Evolutionary conservation across 2,113 vertebrate genomes (phyloP).

Genomic region (Aphelocoma coerulescens): DNA sequence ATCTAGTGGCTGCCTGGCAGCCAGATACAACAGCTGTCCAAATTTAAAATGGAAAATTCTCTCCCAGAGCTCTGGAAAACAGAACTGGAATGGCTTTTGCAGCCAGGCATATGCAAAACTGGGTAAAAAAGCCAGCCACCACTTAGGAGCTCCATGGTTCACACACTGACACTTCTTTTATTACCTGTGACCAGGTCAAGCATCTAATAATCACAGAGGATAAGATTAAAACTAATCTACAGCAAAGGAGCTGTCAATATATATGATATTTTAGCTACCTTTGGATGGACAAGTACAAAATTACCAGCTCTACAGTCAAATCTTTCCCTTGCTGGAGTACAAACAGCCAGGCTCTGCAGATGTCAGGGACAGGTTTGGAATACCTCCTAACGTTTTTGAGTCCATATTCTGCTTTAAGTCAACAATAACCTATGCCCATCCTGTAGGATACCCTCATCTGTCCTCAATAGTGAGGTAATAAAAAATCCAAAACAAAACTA

Average conservation of each 20-base stretch:
- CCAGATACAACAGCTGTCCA: not conserved
- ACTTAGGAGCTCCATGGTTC: not conserved
- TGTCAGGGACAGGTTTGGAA: not conserved
- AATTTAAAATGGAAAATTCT: not conserved
- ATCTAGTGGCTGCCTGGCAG: constrained; percentile 28
- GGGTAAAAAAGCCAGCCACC: not conserved
- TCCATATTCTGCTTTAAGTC: not conserved
- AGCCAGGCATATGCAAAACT: not conserved
- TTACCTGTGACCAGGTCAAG: not conserved
- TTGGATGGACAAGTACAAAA: not conserved
- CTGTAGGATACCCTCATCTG: not conserved
- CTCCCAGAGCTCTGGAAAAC: not conserved
- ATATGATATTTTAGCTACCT: not conserved
- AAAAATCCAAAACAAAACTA: not conserved
- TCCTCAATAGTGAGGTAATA: not conserved
- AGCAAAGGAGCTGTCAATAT: not conserved
- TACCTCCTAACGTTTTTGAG: not conserved
- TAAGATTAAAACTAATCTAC: not conserved
- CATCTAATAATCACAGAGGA: not conserved
- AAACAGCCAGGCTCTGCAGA: not conserved
- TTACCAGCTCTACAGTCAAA: not conserved
- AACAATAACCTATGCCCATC: not conserved
- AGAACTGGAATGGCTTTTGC: not conserved
- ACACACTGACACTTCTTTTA: not conserved
- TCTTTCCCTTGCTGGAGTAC: not conserved